Evolutionary conservation across 2,797 vertebrate genomes (phyloP), one percentile per base, ranked within the genome.

Genomic region (Sebastes kiyomatsui): DNA sequence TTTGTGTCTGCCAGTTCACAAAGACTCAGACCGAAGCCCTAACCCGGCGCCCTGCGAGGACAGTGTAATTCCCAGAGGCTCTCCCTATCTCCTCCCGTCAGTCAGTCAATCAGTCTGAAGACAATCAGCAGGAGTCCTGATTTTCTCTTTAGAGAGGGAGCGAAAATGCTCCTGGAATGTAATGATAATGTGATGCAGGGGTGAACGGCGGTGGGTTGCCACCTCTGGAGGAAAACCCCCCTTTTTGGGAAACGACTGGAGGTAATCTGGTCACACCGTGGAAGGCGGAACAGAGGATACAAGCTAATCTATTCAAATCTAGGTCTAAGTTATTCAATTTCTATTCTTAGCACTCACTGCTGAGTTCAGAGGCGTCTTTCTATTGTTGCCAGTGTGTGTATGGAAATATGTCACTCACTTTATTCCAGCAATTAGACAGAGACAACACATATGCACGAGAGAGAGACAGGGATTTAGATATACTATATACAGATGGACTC

Each of bases 181-280:
- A 62, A 82, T 58, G 88, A 93, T 89, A 92, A 90, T 93, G 82
- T 69, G 86, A 90, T 82, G 83, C 75, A 73, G 77, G 70, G 73
- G 62, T 76, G 73, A 87, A 77, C 16, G 38, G 67, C 25, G 12
- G 80, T 60, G 86, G 87, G 89, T 67, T 83, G 80, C 84, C 85
- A 90, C 85, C 84, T 72, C 87, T 85, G 83, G 78, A 85, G 82
- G 72, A 66, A 71, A 28, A 3, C 10, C 27, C 20, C n/a, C 25
- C 54, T 79, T 82, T 84, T 77, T 54, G 76, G 75, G 77, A 60
- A 91, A 71, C 65, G 35, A 80, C 80, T 75, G n/a, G 71, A 81
- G 58, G 90, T 92, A 93, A 94, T 94, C 92, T 92, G 93, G 86
- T 94, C 89, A 89, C 76, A 91, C 77, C 68, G 76, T 91, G 87